Conservation (phyloP, 2,113 vertebrate genomes). For the Bos taurus region DNA sequence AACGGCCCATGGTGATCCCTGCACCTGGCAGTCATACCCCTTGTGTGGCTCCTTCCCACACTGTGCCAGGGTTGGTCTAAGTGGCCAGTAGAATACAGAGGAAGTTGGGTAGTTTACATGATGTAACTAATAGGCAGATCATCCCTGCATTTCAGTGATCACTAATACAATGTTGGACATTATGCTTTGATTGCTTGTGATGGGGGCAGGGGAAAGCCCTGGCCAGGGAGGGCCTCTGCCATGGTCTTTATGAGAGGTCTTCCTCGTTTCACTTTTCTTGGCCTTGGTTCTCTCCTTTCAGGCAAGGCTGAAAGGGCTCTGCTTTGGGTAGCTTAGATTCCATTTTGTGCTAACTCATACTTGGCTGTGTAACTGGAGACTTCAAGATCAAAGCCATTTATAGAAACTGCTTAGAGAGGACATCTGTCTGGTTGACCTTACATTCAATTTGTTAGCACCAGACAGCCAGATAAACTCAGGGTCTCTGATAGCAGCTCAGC, state of each 20-base stretch:
- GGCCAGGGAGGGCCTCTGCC: background rate
- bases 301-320: background rate
- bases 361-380: background rate
- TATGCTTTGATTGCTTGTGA: background rate
- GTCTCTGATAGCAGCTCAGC: background rate
- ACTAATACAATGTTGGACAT: background rate
- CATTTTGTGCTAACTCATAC: background rate
- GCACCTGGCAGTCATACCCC: background rate
- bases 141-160: background rate
- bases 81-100: background rate
- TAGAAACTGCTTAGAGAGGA: background rate
- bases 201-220: accelerated
- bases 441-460: background rate
- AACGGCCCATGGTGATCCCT: background rate
- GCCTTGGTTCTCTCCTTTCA: background rate
- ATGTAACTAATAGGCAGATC: background rate
- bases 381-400: background rate
- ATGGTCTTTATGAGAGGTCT: background rate
- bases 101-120: background rate
- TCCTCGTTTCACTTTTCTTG: background rate
- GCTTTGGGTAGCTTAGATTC: too few relatives aligned
- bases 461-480: background rate
- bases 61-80: background rate
- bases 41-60: background rate
- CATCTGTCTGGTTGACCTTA: background rate